Evolutionary conservation across 2,113 vertebrate genomes (phyloP).

Genomic region (Protobothrops mucrosquamatus): DNA sequence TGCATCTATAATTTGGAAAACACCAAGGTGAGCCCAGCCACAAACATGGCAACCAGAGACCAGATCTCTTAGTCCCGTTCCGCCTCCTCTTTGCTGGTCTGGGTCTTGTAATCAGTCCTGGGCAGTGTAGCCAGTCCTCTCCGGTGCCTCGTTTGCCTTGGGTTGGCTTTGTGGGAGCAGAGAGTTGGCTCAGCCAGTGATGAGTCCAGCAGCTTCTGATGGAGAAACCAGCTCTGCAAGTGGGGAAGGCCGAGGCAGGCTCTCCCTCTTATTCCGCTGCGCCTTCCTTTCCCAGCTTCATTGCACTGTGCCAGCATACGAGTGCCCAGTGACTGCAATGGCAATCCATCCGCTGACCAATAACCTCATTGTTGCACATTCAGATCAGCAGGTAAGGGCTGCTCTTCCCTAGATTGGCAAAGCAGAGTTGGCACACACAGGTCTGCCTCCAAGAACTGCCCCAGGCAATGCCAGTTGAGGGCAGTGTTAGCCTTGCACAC

Average conservation of each 20-base stretch:
- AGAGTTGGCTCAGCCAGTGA: neutral
- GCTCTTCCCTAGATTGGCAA: neutral
- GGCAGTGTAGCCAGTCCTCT: neutral
- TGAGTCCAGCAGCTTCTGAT: no score
- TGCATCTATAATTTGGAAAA: constrained; percentile 78
- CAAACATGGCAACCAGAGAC: rapidly evolving
- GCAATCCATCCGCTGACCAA: constrained; percentile 82
- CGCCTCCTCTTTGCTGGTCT: rapidly evolving
- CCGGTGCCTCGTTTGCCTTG: neutral
- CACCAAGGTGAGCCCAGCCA: constrained; percentile 73
- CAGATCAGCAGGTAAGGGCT: constrained; percentile 86
- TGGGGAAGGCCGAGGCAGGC: neutral
- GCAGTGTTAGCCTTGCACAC: neutral
- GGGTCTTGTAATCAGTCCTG: rapidly evolving
- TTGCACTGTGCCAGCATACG: constrained; percentile 81
- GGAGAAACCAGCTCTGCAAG: neutral
- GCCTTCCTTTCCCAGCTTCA: constrained; percentile 69
- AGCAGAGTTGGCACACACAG: neutral
- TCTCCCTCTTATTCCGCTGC: neutral
- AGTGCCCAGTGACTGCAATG: constrained; percentile 83
- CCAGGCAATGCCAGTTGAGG: neutral
- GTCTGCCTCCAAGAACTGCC: neutral
- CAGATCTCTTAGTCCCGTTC: neutral
- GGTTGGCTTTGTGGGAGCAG: neutral
- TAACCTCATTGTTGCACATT: constrained; percentile 81